Evolutionary conservation across 2,113 vertebrate species (phyloP).

Genomic region (Hydrolagus affinis): DNA sequence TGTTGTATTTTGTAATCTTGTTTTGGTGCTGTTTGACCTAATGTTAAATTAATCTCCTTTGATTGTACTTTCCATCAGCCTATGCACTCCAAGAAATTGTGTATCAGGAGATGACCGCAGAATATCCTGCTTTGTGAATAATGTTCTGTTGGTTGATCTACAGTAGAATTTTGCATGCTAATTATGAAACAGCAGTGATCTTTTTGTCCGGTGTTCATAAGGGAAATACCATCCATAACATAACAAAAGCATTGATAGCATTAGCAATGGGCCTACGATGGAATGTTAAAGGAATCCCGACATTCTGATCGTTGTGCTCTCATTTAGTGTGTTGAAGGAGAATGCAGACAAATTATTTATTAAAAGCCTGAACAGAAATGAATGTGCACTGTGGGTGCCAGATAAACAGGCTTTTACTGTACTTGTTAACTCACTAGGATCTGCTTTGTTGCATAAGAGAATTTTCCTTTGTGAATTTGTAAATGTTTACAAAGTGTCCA

Average conservation of each 20-base stretch:
- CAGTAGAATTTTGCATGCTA: no score
- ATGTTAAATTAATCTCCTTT: conserved; percentile 1
- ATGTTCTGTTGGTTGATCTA: no score
- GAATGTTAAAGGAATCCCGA: neutral
- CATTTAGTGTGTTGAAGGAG: neutral
- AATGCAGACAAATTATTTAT: neutral
- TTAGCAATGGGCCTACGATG: no score
- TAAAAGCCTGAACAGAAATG: neutral
- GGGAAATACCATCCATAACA: no score
- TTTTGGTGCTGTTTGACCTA: neutral
- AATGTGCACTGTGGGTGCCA: neutral
- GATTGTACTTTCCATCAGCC: neutral
- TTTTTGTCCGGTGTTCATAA: no score
- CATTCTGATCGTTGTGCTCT: neutral
- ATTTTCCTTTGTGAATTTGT: no score
- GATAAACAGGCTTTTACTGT: no score
- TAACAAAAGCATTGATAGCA: no score
- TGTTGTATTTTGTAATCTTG: conserved; percentile 14
- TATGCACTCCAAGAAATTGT: neutral
- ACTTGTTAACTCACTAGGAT: no score
- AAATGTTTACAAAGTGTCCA: no score
- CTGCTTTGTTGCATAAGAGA: no score
- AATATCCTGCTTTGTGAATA: neutral
- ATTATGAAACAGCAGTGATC: no score
- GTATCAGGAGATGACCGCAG: neutral